Conservation (phyloP, 2,888 invertebrate genomes). For the Cremastinae sp. region DNA sequence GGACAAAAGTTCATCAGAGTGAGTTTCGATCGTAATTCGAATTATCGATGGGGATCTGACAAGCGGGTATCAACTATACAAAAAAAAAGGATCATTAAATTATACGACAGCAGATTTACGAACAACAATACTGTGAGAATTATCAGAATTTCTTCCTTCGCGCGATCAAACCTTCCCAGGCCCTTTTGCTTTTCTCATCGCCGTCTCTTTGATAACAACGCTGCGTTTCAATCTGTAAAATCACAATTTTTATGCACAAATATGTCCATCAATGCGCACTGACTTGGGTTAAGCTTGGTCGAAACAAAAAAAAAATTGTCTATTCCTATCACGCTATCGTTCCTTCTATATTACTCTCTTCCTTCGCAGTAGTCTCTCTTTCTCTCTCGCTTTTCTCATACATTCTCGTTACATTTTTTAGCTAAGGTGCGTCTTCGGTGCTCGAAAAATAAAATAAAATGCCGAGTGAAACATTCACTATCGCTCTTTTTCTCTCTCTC, state of each 20-base stretch:
- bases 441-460: constrained; percentile 47
- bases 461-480: constrained; percentile 36
- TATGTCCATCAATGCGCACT: constrained; percentile 49
- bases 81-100: constrained; percentile 26
- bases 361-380: background rate
- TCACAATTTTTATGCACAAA: constrained; percentile 55
- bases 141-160: constrained; percentile 36
- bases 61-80: constrained; percentile 8
- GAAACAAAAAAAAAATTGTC: constrained; percentile 42
- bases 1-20: constrained; percentile 10
- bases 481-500: constrained; percentile 13
- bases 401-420: constrained; percentile 3
- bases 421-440: constrained; percentile 14
- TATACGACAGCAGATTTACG: constrained; percentile 26
- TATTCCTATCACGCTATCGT: background rate
- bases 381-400: constrained; percentile 5
- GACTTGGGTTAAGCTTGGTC: constrained; percentile 41
- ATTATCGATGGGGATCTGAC: constrained; percentile 19
- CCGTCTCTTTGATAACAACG: constrained; percentile 4
- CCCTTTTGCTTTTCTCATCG: constrained; percentile 12
- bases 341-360: background rate
- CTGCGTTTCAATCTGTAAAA: constrained; percentile 52
- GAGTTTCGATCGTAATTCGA: constrained; percentile 16
- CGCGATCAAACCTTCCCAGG: constrained; percentile 12
- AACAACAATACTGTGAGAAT: constrained; percentile 51